phyloP scores from a whole-genome alignment of 2,113 vertebrate genomes.

The Ptilorrhoa leucosticta region DNA sequence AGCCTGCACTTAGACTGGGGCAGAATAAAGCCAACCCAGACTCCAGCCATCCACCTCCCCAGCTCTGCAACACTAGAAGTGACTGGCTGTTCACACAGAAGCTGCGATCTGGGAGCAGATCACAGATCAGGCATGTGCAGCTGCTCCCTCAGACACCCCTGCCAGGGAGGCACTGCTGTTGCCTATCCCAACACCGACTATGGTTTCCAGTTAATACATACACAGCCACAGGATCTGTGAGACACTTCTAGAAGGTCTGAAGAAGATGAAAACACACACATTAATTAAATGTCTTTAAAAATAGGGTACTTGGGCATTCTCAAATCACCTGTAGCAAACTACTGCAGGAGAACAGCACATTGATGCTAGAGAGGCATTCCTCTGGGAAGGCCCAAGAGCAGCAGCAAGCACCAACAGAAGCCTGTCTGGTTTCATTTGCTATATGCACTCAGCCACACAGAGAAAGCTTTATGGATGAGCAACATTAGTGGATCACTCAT shows the following conservation, averaged over 20 bases:
- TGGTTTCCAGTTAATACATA: not conserved
- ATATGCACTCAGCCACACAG: rapidly evolving
- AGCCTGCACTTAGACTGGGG: rapidly evolving
- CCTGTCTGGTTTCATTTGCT: not conserved
- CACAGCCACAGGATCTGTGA: not conserved
- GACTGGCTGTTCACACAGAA: not conserved
- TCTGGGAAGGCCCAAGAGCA: not conserved
- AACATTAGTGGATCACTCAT: not conserved
- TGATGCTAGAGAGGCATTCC: not conserved
- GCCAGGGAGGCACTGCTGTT: not conserved
- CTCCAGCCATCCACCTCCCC: not conserved
- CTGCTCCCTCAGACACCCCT: rapidly evolving
- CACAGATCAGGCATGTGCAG: not conserved
- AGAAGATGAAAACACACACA: not conserved
- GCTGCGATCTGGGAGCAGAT: not conserved
- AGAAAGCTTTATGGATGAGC: not conserved
- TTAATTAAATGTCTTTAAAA: not conserved
- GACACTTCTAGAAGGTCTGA: not conserved
- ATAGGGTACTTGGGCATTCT: not conserved
- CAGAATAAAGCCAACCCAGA: not conserved
- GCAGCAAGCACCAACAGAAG: rapidly evolving
- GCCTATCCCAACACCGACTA: not conserved
- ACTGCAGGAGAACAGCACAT: not conserved
- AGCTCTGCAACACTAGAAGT: not conserved
- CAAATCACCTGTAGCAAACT: not conserved